Percentiles rank a stretch among this genome's conserved stretches.
Evolutionary conservation across 2,113 vertebrate genomes (phyloP).

Genomic region (Thymallus thymallus): DNA sequence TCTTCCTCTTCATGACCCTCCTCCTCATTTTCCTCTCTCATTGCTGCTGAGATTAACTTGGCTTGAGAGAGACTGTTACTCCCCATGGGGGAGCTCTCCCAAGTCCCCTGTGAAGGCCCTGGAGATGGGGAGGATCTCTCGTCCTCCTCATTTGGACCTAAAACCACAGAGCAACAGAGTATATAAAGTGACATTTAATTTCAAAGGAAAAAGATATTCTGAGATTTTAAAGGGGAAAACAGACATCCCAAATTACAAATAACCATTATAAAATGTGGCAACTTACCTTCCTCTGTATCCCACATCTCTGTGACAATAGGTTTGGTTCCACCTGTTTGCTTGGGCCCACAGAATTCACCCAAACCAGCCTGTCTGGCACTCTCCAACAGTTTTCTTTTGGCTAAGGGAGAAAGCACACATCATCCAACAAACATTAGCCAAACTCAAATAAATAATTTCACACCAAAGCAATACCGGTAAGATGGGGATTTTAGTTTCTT

Average conservation of each 20-base stretch:
- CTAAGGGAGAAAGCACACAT: conserved; percentile 39
- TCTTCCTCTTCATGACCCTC: conserved; percentile 42
- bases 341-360: conserved; percentile 62
- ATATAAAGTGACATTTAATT: neutral
- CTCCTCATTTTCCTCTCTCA: conserved; percentile 31
- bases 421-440: neutral
- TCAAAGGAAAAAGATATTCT: neutral
- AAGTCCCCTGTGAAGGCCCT: conserved; percentile 71
- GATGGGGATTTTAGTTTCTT: too few relatives aligned
- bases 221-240: too few relatives aligned
- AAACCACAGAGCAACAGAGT: neutral
- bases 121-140: conserved; percentile 66
- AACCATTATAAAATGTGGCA: neutral
- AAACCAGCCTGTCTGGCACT: conserved; percentile 68
- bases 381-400: conserved; percentile 68
- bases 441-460: neutral
- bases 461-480: too few relatives aligned
- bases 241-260: neutral
- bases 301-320: conserved; percentile 79
- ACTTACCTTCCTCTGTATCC: conserved; percentile 83
- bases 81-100: conserved; percentile 67
- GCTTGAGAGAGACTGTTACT: conserved; percentile 52
- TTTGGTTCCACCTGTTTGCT: conserved; percentile 71
- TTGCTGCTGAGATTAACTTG: conserved; percentile 52
- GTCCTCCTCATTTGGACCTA: conserved; percentile 74